Conservation (phyloP, 2,888 invertebrate species). For the Mythimna albipuncta region DNA sequence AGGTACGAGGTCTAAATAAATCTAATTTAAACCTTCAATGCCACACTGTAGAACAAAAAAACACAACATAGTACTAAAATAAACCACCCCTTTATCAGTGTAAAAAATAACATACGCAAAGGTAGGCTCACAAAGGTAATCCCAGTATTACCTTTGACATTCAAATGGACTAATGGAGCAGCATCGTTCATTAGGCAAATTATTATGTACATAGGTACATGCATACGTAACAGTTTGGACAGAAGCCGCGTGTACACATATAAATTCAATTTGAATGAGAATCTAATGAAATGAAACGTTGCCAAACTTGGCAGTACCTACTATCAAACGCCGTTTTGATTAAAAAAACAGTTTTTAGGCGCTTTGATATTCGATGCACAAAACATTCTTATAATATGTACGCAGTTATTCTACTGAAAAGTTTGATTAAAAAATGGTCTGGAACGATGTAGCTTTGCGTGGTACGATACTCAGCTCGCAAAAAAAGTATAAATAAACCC, state of each 20-base stretch:
- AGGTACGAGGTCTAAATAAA: too few relatives aligned
- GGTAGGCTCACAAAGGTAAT: slow-evolving; percentile 8
- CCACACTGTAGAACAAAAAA: slow-evolving; percentile 15
- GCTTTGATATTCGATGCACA: background rate
- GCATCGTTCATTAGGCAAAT: slow-evolving; percentile 47
- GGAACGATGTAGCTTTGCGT: background rate
- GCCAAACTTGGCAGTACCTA: slow-evolving; percentile 37
- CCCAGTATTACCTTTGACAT: slow-evolving; percentile 32
- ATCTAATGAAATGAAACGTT: slow-evolving; percentile 54
- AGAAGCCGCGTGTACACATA: slow-evolving; percentile 17
- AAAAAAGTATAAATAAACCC: background rate
- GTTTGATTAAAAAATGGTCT: background rate
- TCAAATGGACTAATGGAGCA: slow-evolving; percentile 38
- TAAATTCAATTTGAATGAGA: slow-evolving; percentile 53
- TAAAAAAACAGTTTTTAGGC: slow-evolving; percentile 28
- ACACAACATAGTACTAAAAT: slow-evolving; percentile 12
- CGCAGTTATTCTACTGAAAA: background rate
- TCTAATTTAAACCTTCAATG: slow-evolving; percentile 11
- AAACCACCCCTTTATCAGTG: background rate
- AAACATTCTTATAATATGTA: background rate
- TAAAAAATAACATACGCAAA: slow-evolving; percentile 20
- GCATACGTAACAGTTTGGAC: slow-evolving; percentile 2
- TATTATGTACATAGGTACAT: slow-evolving; percentile 29
- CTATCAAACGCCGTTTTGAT: slow-evolving; percentile 29
- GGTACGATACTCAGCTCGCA: background rate